Evolutionary conservation across 2,888 invertebrate genomes (phyloP).

Genomic region (Blera fallax): DNA sequence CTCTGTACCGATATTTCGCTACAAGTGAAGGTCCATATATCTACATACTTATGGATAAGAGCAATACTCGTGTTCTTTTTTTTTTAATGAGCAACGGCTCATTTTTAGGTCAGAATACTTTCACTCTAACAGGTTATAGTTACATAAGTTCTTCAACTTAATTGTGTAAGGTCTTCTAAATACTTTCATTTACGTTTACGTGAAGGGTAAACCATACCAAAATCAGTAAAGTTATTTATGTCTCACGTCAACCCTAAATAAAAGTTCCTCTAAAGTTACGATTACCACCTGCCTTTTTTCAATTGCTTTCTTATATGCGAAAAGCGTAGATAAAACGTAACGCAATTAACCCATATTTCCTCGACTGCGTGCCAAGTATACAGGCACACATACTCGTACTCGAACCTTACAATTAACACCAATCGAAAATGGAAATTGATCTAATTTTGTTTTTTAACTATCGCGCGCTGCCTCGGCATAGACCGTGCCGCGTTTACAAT

Average conservation of each 20-base stretch:
- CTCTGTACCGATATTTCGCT: too few relatives aligned
- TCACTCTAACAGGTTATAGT: too few relatives aligned
- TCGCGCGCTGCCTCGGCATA: background rate
- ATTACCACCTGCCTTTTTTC: background rate
- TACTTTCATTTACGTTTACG: too few relatives aligned
- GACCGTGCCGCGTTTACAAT: background rate
- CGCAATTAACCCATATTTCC: conserved; percentile 25
- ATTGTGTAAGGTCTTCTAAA: too few relatives aligned
- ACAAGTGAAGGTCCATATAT: too few relatives aligned
- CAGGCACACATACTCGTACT: conserved; percentile 1
- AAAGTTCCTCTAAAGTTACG: background rate
- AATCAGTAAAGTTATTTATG: background rate
- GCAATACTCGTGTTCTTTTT: too few relatives aligned
- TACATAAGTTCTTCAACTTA: too few relatives aligned
- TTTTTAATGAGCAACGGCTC: too few relatives aligned
- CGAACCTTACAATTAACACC: conserved; percentile 40
- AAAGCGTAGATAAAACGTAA: conserved; percentile 1
- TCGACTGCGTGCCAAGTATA: background rate
- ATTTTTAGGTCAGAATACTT: too few relatives aligned
- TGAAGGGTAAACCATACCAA: too few relatives aligned
- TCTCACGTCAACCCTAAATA: background rate
- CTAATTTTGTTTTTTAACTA: conserved; percentile 10
- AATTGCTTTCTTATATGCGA: background rate
- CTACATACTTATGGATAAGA: too few relatives aligned
- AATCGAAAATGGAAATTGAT: conserved; percentile 52